Percentiles rank a stretch among this genome's conserved stretches.
Conservation (phyloP, 2,113 vertebrate genomes). For the Oncorhynchus mykiss region DNA sequence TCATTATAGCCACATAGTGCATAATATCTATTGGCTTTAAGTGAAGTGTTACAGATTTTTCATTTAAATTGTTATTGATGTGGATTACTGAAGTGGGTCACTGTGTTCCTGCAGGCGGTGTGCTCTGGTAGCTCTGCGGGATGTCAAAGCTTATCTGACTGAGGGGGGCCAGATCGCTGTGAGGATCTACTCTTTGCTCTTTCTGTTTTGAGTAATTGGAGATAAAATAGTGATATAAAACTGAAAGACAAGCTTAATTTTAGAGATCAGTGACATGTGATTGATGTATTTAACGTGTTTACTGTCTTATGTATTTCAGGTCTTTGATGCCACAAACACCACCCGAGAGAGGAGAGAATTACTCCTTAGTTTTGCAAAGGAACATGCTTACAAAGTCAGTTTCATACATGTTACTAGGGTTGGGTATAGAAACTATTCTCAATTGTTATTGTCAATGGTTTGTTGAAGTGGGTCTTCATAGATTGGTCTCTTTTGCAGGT, state of each 20-base stretch:
- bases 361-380: slow-evolving; percentile 67
- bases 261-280: too few species aligned
- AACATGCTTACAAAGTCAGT: slow-evolving; percentile 70
- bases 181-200: slow-evolving; percentile 52
- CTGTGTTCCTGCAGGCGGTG: slow-evolving; percentile 76
- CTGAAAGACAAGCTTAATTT: not conserved
- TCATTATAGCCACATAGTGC: too few species aligned
- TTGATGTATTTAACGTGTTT: not conserved
- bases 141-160: slow-evolving; percentile 86
- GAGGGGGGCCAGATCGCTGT: slow-evolving; percentile 93
- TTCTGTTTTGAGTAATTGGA: not conserved
- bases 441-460: not conserved
- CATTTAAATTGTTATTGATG: not conserved
- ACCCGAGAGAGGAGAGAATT: slow-evolving; percentile 74
- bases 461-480: not conserved
- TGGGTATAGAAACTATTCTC: not conserved
- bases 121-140: slow-evolving; percentile 89
- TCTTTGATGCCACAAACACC: slow-evolving; percentile 79
- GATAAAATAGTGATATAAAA: not conserved
- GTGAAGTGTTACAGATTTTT: too few species aligned
- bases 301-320: slow-evolving; percentile 46
- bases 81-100: not conserved
- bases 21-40: too few species aligned
- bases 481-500: slow-evolving; percentile 53
- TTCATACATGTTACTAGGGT: not conserved